Base-by-base conservation (phyloP, 2,113 vertebrate species). In the Prunella himalayana region DNA sequence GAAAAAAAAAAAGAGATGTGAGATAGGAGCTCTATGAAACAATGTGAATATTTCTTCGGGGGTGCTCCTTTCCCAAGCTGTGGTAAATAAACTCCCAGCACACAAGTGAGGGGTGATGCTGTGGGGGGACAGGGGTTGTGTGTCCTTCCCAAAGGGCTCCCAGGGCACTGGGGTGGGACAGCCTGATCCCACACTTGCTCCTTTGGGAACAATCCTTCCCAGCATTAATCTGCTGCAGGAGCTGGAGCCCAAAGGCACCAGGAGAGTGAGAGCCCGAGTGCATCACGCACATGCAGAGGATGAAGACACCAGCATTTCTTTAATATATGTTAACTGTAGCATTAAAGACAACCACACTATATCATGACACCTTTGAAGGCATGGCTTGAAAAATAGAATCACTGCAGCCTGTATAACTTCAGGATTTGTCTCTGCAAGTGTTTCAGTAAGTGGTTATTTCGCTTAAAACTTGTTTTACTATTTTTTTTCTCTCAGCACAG, bases 331-430 rank as follows among this genome's bases (percentile, higher is more conserved):
- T 92, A 93, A 96, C 86, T 61, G 86, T 81, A 92, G 72, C 76
- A 94, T 93, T 94, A 94, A 78, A 92, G 85, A 81, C 86, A 96
- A 88, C 88, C 65, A 8, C n/a, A 96, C 57, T 75, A 68, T n/a
- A 84, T 86, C 83, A 91, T 39, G 68, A 70, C 82, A 83, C 60
- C 18, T 78, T 64, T 27, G 21, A 90, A 92, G 90, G 82, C 68
- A 42, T n/a, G 37, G 37, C 79, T 90, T 75, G 76, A 86, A 76
- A 95, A 93, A 95, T 44, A 86, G 44, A 75, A 92, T 81, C 63
- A 4, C 92, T 86, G 90, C 85, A 96, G 85, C 76, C 88, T 42
- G 17, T 56, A 71, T 64, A 94, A 88, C 82, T 71, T 75, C 69
- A 89, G 77, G 72, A 94, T 94, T 94, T 92, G 82, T 86, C 92